Conservation (phyloP, 2,888 invertebrate genomes). For the Plutella xylostella region DNA sequence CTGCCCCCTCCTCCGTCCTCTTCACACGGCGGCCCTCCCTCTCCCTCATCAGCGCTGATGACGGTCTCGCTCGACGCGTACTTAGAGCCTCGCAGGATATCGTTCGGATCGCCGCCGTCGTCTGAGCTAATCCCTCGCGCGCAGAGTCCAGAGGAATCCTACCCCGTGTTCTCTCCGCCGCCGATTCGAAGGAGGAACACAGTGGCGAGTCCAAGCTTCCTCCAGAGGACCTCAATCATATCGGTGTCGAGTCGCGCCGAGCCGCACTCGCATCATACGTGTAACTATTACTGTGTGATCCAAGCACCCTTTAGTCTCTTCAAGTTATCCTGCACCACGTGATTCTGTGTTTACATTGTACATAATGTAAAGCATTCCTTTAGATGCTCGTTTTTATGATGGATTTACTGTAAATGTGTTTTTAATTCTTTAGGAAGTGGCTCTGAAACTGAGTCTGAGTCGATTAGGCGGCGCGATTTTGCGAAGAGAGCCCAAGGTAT, state of each 20-base stretch:
- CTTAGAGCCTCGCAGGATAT: conserved; percentile 85
- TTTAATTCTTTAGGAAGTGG: conserved; percentile 45
- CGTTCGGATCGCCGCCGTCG: conserved; percentile 82
- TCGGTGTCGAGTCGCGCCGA: conserved; percentile 80
- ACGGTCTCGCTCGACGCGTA: conserved; percentile 89
- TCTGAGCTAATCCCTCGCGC: conserved; percentile 77
- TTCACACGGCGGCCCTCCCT: conserved; percentile 68
- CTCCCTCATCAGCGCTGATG: conserved; percentile 87
- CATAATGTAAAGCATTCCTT: conserved; percentile 53
- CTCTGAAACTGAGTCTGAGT: conserved; percentile 25
- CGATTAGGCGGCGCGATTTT: conserved; percentile 36
- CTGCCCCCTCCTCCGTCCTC: conserved; percentile 37
- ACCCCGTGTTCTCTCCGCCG: conserved; percentile 87
- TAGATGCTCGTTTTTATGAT: too few relatives aligned
- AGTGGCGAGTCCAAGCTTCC: conserved; percentile 55
- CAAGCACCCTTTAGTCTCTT: background rate
- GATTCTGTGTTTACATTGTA: conserved; percentile 34
- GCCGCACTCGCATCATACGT: conserved; percentile 88
- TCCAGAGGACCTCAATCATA: conserved; percentile 80
- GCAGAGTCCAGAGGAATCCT: conserved; percentile 82
- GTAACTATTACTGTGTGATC: conserved; percentile 69
- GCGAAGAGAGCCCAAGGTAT: conserved; percentile 58
- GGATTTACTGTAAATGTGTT: conserved; percentile 25
- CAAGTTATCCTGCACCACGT: background rate
- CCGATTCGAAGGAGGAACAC: conserved; percentile 79